These are phyloP conservation scores for Limnephilus rhombicus DNA, from an alignment of 2,888 invertebrate species.

Conservation along the genomic window DNA sequence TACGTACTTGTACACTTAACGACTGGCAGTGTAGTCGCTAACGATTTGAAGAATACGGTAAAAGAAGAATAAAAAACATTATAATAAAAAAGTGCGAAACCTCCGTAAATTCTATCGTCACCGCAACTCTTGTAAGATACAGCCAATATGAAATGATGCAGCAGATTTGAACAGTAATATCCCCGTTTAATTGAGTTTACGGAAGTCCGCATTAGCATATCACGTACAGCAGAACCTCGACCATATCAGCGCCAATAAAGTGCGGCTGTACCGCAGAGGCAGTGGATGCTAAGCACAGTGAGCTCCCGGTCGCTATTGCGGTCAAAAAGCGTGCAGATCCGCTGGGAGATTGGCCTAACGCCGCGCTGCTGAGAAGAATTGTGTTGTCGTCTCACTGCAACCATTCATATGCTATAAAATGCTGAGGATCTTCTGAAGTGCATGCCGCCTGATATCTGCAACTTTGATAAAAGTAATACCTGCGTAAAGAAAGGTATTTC, in stretches of 20 bases:
- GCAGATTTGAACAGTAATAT: conserved; percentile 4
- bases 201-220: conserved; percentile 54
- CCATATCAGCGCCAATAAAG: conserved; percentile 49
- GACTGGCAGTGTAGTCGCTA: no score
- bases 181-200: conserved; percentile 39
- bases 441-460: not conserved
- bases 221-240: conserved; percentile 37
- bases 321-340: conserved; percentile 55
- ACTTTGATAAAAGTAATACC: not conserved
- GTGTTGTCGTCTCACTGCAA: conserved; percentile 59
- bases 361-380: conserved; percentile 54
- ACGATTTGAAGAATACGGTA: not conserved
- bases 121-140: not conserved
- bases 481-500: not conserved
- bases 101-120: not conserved
- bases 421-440: not conserved
- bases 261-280: conserved; percentile 11
- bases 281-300: conserved; percentile 22
- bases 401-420: not conserved
- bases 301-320: conserved; percentile 4
- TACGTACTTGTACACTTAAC: no score
- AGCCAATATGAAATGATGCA: not conserved
- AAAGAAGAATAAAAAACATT: not conserved
- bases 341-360: conserved; percentile 55
- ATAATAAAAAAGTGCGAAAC: not conserved